Base-by-base conservation (phyloP, 1,140 invertebrate species). In the Tribolium castaneum region DNA sequence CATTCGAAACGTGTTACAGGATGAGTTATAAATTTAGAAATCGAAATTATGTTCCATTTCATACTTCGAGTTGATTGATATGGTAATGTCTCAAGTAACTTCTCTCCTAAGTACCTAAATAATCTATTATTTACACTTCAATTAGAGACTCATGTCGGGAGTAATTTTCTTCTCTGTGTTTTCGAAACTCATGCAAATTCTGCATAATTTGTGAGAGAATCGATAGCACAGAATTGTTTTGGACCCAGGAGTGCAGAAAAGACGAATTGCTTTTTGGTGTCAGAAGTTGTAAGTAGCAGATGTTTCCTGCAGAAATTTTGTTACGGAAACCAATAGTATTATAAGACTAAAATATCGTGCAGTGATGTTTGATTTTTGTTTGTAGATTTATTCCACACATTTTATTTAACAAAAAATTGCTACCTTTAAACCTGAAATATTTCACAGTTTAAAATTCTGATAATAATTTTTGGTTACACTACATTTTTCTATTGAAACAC, bases 191-290 rank as follows among this genome's bases (percentile, higher is more conserved):
- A 12, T 45, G 25, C 59, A 66, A 66, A 66, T 35, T 66, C 34
- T 66, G 59, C 30, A 66, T 66, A 66, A 66, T 66, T 66, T 66
- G 13, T 66, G 10, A 66, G 22, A n/a, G 59, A 66, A 66, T 66
- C 59, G 59, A 66, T 66, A 59, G 19, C 30, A 10, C 9, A 59
- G 19, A 22, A 19, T 12, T 59, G 19, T 22, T 22, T 59, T 59
- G 19, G 16, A 16, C 54, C 19, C 54, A 59, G 54, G 22, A 22
- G 19, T 19, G 25, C 3, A n/a, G 54, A 22, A n/a, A 25, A 25
- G 54, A 59, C 19, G 19, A 59, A 25, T 59, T 59, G 22, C 14
- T 59, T 7, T 16, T 59, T 7, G 19, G 54, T 45, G n/a, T 45
- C 39, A 45, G 39, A 45, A 45, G n/a, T n/a, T 45, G 39, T 45